Base-by-base conservation (phyloP, 2,888 invertebrate genomes). In the Patella pellucida region DNA sequence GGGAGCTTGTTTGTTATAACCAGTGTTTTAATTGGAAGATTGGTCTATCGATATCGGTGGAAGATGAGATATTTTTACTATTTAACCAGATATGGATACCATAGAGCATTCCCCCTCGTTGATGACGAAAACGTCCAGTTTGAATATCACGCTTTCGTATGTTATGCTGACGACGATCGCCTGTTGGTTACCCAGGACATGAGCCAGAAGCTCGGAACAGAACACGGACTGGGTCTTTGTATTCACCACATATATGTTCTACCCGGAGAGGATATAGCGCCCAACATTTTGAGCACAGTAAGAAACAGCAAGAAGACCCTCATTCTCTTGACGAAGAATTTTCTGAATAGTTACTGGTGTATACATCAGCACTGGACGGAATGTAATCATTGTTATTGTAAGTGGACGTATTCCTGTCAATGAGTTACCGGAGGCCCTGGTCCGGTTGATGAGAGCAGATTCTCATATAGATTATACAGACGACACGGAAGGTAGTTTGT, bases 311-410 rank as follows among this genome's bases (percentile, higher is more conserved):
- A 72, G 5, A 78, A 75, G 56, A 78, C 79, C 14, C 15, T 81
- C 23, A 69, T 79, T 14, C 16, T 79, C 4, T 52, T 81, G 67
- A 76, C 79, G 11, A 54, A 68, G 3, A 62, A 51, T 41, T 81
- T 79, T 73, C 51, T 79, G 14, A 56, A 56, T 14, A 79, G 79
- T 67, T 69, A 77, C n/a, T 81, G 81, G 81, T 81, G 81, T 50
- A 62, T 74, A n/a, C 52, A 52, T 75, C 31, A 50, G 72, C 52
- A 71, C 78, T 5, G 78, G 78, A 23, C 69, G 73, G 50, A 72
- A 73, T n/a, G 71, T 73, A 15, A 19, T 78, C n/a, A 41, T 75
- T 19, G 27, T 71, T 12, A 52, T 75, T 7, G 31, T 78, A 54
- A 62, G 71, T 70, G 78, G 73, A 31, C 19, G 73, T 31, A 71